These are phyloP conservation scores for Sthenelais limicola DNA, from an alignment of 2,888 invertebrate species.

Conservation along the genomic window DNA sequence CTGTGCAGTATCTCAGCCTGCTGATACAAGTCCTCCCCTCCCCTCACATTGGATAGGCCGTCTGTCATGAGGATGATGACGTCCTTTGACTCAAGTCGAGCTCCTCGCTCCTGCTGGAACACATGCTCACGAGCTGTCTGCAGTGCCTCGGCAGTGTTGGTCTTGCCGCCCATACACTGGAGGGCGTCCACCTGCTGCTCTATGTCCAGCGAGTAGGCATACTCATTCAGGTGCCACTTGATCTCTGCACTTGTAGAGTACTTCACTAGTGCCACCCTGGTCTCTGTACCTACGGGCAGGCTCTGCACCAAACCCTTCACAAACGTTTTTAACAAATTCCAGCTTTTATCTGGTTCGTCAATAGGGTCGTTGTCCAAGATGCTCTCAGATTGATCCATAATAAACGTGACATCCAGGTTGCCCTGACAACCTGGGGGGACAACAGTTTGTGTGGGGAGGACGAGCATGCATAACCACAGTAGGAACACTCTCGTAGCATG, in stretches of 20 bases:
- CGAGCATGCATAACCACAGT: no score
- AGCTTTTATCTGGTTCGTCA: conserved; percentile 7
- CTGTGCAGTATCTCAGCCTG: not conserved
- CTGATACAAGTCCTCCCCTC: not conserved
- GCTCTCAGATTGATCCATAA: conserved; percentile 37
- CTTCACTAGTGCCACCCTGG: conserved; percentile 1
- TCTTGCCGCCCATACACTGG: conserved; percentile 19
- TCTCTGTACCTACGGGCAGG: conserved; percentile 18
- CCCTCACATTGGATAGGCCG: not conserved
- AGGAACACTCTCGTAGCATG: no score
- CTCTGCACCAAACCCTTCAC: conserved; percentile 4
- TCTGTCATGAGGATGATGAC: conserved; percentile 26
- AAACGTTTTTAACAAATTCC: conserved; percentile 32
- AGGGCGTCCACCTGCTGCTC: not conserved
- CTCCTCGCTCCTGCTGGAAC: not conserved
- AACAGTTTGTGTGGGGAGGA: no score
- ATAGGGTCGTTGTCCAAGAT: conserved; percentile 16
- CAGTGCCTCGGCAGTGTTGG: conserved; percentile 19
- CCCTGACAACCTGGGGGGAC: no score
- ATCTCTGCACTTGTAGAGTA: not conserved
- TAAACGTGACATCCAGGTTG: conserved; percentile 10
- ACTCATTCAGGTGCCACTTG: not conserved
- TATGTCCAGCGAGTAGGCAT: not conserved
- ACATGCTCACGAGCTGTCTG: not conserved
- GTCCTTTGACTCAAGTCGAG: not conserved